phyloP scores from a whole-genome alignment of 2,797 vertebrate species.

The Cossypha polioptera region DNA sequence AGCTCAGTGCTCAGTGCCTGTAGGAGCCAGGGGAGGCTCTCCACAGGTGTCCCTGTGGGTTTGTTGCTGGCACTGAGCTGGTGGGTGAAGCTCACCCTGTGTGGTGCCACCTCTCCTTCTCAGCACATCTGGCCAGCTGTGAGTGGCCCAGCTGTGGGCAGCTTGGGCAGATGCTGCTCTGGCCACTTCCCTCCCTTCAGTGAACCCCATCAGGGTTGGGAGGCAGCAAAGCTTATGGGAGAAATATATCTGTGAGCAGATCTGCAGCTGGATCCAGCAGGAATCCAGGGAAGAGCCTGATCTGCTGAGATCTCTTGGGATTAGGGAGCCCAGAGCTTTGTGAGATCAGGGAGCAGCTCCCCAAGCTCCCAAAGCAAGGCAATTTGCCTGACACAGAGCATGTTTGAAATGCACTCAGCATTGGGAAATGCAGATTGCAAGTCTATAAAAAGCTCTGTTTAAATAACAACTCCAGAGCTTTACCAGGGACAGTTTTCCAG shows the following conservation, averaged over 20 bases:
- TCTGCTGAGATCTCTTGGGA: not conserved
- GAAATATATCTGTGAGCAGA: rapidly evolving
- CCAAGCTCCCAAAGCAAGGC: not conserved
- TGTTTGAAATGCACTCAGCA: not conserved
- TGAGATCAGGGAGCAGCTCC: not conserved
- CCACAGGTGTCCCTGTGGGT: rapidly evolving
- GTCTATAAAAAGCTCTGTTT: not conserved
- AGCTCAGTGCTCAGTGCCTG: not conserved
- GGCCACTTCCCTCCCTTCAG: not conserved
- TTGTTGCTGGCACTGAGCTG: not conserved
- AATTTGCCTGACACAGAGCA: not conserved
- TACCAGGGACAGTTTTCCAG: not conserved
- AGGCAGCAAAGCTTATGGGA: not conserved
- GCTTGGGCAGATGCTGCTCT: not conserved
- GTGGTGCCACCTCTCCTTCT: not conserved
- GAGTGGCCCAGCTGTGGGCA: not conserved
- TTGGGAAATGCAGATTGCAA: not conserved
- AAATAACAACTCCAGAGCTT: not conserved
- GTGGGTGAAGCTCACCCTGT: not conserved
- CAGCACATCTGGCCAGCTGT: not conserved
- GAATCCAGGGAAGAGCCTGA: not conserved
- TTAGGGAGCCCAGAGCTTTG: rapidly evolving
- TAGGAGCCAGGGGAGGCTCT: not conserved
- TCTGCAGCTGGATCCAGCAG: not conserved
- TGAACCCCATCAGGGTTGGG: rapidly evolving